These are phyloP conservation scores for Varroa destructor DNA, from an alignment of 1,140 invertebrate genomes.

Conservation along the genomic window DNA sequence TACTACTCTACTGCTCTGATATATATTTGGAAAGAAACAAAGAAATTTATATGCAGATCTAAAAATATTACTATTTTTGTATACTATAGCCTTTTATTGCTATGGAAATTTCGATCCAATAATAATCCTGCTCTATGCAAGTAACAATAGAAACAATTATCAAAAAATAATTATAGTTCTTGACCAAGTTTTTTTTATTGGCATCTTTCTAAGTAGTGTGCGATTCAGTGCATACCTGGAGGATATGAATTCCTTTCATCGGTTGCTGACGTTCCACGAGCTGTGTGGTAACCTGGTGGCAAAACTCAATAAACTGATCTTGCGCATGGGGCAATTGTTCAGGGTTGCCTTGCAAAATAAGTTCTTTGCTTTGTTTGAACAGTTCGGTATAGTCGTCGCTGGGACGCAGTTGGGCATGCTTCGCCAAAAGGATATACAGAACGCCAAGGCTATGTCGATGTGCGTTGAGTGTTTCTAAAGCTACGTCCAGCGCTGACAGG, in stretches of 20 bases:
- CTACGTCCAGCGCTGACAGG: slow-evolving; percentile 65
- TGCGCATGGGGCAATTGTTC: neutral
- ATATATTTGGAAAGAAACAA: no score
- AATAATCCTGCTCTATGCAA: no score
- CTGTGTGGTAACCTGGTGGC: neutral
- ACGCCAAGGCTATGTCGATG: slow-evolving; percentile 77
- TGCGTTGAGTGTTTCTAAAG: slow-evolving; percentile 69
- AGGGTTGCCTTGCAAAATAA: neutral
- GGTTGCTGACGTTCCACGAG: slow-evolving; percentile 44
- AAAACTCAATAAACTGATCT: slow-evolving; percentile 24
- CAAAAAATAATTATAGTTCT: no score
- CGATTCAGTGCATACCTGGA: slow-evolving; percentile 45
- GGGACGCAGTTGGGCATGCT: slow-evolving; percentile 39
- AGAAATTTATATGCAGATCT: no score
- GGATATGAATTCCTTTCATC: slow-evolving; percentile 65
- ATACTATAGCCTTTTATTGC: no score
- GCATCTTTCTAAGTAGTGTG: no score
- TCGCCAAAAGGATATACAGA: slow-evolving; percentile 65
- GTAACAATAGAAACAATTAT: no score
- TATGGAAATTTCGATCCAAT: no score
- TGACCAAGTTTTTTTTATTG: no score
- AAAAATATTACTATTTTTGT: no score
- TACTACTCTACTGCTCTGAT: no score
- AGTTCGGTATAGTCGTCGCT: slow-evolving; percentile 12
- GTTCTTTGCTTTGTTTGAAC: slow-evolving; percentile 4